Base-by-base conservation (phyloP, 2,113 vertebrate species). In the Malurus melanocephalus region DNA sequence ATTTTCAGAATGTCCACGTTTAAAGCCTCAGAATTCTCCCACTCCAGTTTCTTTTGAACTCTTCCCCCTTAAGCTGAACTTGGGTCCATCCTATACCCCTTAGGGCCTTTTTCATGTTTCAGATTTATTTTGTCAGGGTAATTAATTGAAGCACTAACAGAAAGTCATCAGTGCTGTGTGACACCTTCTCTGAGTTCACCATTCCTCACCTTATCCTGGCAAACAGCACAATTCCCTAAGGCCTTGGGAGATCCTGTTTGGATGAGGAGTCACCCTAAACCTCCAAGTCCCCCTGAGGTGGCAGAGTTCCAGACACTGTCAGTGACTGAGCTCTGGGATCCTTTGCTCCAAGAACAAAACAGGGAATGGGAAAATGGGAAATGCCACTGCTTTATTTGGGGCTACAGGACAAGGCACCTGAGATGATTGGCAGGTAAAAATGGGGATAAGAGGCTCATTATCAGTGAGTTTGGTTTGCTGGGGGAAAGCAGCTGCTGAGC, bases 161-260 rank as follows among this genome's bases (percentile, higher is more conserved):
- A 6, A 16, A 55, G 17, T 18, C 12, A 20, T 7, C 13, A 33
- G 28, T 4, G 22, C 10, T 4, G 3, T 7, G 45, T 86, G 45
- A 16, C n/a, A 10, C 15, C 10, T 14, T 35, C 61, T 19, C 30
- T 22, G 8, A 9, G 38, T 66, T 16, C 40, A 3, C 0, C 7
- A 4, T 35, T 56, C 57, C 35, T 38, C 20, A 12, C 49, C 32
- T 56, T 21, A n/a, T n/a, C 69, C 78, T 79, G 38, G 17, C 67
- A 57, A 53, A 55, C 3, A 33, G 16, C 7, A 22, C 22, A 4
- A n/a, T 7, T 21, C 59, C 2, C 6, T 0, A 3, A 0, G 11
- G 89, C 22, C 38, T n/a, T 11, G 30, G 61, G 45, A 55, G 75
- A 14, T 69, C 73, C 82, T 49, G 60, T 13, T 53, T 20, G 18